Evolutionary conservation across 2,888 invertebrate species (phyloP), one percentile per base, ranked within the genome.

Genomic region (Ormyrus pomaceus): DNA sequence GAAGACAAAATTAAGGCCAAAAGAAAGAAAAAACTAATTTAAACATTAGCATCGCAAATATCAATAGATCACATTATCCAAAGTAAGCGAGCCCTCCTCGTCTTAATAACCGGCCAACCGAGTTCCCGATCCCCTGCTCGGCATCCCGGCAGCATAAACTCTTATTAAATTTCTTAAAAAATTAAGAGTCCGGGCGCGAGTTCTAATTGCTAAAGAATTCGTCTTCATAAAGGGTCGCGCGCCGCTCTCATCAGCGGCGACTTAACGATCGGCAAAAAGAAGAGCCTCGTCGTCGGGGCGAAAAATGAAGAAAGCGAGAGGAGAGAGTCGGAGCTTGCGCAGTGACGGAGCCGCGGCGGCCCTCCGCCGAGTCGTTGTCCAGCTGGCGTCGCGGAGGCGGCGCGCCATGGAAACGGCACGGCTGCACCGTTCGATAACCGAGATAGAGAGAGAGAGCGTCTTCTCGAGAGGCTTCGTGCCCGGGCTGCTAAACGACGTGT

Each of bases 381-480:
- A 82, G 82, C 70, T 80, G 82, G 77, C 81, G 82, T 76, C 77
- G 79, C 75, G 82, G 82, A 72, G 75, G 71, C 78, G 78, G 73
- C 68, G 78, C 59, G 75, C 81, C 78, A 81, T 81, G 81, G 81
- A 81, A 81, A 81, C 81, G 75, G 66, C 74, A 34, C 19, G 55
- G 46, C 34, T 9, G 61, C 56, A 8, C 69, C 78, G 81, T 71
- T 79, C 79, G 75, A 75, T 79, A 61, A 50, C 69, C 19, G 19
- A 19, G 69, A 46, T 13, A 46, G 51, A 53, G 66, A 51, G 8
- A 13, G 2, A 34, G 51, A 13, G 53, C 13, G 51, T 46, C 5
- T 13, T 46, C 62, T n/a, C 64, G 70, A 77, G 64, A 51, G 66
- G 55, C 71, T 77, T n/a, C 79, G 79, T 79, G 79, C 73, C 56